Evolutionary conservation across 2,888 invertebrate species (phyloP), one percentile per base, ranked within the genome.

Genomic region (Germaria angustata): DNA sequence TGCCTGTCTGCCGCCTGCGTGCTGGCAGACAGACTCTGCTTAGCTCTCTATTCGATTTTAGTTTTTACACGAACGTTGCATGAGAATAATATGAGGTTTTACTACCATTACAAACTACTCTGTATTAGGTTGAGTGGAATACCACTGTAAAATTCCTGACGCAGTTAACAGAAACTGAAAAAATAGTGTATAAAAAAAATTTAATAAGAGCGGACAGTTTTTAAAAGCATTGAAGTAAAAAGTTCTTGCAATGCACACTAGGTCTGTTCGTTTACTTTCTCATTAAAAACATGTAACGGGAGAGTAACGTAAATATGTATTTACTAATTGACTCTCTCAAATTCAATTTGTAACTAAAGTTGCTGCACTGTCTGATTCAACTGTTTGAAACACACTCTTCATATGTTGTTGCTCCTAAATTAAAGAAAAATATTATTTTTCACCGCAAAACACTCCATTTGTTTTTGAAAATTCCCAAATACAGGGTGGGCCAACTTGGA

Each of bases 141-240:
- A 82, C 82, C 82, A 82, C 82, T 88, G 88, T 85, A 84, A 85
- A 87, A 88, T 88, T 88, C 87, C 87, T 88, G 86, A 87, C 87
- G 84, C 81, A 84, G 86, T 84, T 80, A 75, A 69, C 73, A 82
- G 65, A 63, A 71, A 77, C 72, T 61, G 39, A 68, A 81, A 81
- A 77, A 77, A 73, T 9, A 7, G 32, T 61, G 28, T 36, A 39
- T 46, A 13, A 77, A 69, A 71, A 39, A 75, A 69, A 44, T 36
- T 22, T 49, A 59, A 71, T 66, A 77, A 72, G 36, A 68, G 61
- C 76, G 66, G 84, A 68, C 81, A 86, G 82, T 81, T n/a, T n/a
- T n/a, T 66, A 66, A 69, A 76, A 59, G 78, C 81, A 78, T 73
- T 81, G 76, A 77, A 78, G 66, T 79, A 51, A 79, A 75, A 79